Base-by-base conservation (phyloP, 2,113 vertebrate genomes). In the Paracanthobrama guichenoti region DNA sequence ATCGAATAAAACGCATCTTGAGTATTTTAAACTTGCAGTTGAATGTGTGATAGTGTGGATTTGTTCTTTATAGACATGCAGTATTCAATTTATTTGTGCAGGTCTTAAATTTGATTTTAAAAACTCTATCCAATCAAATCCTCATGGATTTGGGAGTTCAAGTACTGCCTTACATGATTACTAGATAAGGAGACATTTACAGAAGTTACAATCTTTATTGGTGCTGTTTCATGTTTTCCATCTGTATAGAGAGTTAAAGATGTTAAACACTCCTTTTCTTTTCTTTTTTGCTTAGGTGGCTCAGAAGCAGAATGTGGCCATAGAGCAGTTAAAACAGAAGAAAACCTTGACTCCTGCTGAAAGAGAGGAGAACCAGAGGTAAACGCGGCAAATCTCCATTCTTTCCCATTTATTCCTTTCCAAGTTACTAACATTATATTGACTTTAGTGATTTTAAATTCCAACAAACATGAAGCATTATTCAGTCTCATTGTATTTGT, bases 291-390 rank as follows among this genome's bases (percentile, higher is more conserved):
- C 50, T 79, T 83, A 99, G 97, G 94, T 94, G 90, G 93, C 94
- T 64, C 93, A 95, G 94, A 99, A 98, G 89, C 97, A 98, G 90
- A 97, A 96, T 84, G 93, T 96, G 73, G 92, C 96, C 79, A 96
- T 97, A 88, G 98, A 99, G 78, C 96, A 98, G 90, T 93, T 97
- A 92, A 98, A 98, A 84, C 97, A 97, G 92, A 98, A 95, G 93
- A 97, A 98, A 91, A 95, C 92, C 10, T 88, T 97, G 93, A 97
- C 97, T 88, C 97, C 97, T 84, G 94, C 96, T 26, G 98, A 98
- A 88, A 93, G 97, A 81, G 97, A 99, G 89, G 98, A 99, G 91
- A 95, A 95, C 90, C 94, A 95, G 89, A 93, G 94, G 94, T 94
- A 79, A 89, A 16, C 22, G 20, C 24, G 1, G 13, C 26, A 14